Conservation (phyloP, 2,797 vertebrate genomes). For the Melanotaenia parkinsoni region DNA sequence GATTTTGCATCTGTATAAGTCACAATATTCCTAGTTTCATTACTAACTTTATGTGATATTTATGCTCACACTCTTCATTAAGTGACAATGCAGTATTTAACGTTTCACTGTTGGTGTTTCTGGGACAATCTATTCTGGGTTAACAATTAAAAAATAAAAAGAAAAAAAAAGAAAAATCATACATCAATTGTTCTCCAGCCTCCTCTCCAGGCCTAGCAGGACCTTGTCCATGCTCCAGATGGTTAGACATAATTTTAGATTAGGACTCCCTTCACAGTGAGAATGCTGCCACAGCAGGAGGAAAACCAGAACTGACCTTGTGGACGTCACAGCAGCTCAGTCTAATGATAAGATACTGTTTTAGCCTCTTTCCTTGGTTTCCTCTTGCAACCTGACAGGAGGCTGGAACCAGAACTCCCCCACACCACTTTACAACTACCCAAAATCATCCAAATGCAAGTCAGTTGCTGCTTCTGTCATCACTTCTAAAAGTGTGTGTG, state of each 20-base stretch:
- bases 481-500: constrained; percentile 11
- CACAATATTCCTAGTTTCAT: not conserved
- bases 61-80: not conserved
- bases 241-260: constrained; percentile 48
- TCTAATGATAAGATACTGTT: constrained; percentile 38
- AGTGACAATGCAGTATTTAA: not conserved
- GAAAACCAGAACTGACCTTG: constrained; percentile 63
- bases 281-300: constrained; percentile 40
- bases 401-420: constrained; percentile 32
- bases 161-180: too few species aligned
- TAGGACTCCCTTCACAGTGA: constrained; percentile 34
- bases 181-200: not conserved
- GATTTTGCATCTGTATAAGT: not conserved
- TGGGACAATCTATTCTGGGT: not conserved
- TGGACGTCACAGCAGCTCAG: constrained; percentile 50
- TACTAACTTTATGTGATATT: not conserved
- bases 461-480: constrained; percentile 43
- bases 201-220: not conserved
- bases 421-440: not conserved
- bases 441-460: constrained; percentile 44
- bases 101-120: constrained; percentile 3
- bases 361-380: constrained; percentile 30
- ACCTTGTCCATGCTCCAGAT: constrained; percentile 8
- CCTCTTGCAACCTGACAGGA: constrained; percentile 36
- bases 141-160: too few species aligned